Conservation (phyloP, 2,888 invertebrate genomes). For the Ormyrus rosae region DNA sequence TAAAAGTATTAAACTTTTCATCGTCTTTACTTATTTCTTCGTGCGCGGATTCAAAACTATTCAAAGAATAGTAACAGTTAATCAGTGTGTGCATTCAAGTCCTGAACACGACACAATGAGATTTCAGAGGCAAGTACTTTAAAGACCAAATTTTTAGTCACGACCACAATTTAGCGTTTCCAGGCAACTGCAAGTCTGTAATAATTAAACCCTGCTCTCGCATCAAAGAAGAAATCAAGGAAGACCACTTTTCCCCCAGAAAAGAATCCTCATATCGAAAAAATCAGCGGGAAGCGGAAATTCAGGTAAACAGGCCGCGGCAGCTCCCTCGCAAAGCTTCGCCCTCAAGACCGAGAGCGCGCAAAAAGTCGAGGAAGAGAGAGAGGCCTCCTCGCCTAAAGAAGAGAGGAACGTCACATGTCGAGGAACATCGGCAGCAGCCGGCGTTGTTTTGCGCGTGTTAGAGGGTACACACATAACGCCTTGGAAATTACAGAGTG, state of each 20-base stretch:
- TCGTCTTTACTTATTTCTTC: no score
- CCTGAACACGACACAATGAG: no score
- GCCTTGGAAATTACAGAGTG: constrained; percentile 74
- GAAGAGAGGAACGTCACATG: constrained; percentile 59
- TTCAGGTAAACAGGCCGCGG: constrained; percentile 18
- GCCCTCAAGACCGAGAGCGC: neutral
- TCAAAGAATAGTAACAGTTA: constrained; percentile 32
- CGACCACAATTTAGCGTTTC: neutral
- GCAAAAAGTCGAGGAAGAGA: constrained; percentile 2
- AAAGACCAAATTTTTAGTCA: constrained; percentile 3
- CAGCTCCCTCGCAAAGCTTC: constrained; percentile 8
- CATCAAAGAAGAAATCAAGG: neutral
- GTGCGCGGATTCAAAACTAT: no score
- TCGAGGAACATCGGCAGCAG: constrained; percentile 58
- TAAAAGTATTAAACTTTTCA: no score
- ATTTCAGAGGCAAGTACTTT: neutral
- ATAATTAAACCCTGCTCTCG: no score
- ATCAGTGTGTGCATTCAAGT: neutral
- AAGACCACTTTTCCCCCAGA: constrained; percentile 14
- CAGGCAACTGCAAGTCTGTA: neutral
- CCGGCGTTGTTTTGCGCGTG: constrained; percentile 62
- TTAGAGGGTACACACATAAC: constrained; percentile 72
- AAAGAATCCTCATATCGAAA: neutral
- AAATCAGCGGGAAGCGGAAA: constrained; percentile 19
- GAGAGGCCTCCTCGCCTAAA: neutral